These are phyloP conservation scores for Leptarthrus brevirostris DNA, from an alignment of 2,888 invertebrate genomes.

Conservation along the genomic window DNA sequence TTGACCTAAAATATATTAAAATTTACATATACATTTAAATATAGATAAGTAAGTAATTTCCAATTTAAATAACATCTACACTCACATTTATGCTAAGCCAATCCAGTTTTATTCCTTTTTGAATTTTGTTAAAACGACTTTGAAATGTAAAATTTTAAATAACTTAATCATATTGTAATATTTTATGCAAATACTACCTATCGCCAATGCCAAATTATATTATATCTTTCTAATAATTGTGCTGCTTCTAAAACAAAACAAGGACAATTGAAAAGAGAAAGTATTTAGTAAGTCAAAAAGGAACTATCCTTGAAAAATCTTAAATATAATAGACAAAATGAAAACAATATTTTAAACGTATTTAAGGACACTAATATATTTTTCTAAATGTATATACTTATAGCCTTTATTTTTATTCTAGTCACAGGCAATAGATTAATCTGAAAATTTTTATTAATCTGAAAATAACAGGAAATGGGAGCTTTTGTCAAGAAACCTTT, in stretches of 20 bases:
- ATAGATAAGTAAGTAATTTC: too few species aligned
- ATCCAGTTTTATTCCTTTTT: too few species aligned
- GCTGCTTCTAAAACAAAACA: slow-evolving; percentile 28
- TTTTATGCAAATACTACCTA: too few species aligned
- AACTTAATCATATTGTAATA: too few species aligned
- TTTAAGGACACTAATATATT: slow-evolving; percentile 32
- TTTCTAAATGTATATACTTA: slow-evolving; percentile 42
- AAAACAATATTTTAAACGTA: slow-evolving; percentile 25
- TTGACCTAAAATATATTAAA: too few species aligned
- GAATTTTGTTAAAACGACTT: too few species aligned
- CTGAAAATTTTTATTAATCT: background rate
- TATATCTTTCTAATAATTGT: too few species aligned
- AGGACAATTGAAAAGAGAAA: background rate
- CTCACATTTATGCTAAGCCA: too few species aligned
- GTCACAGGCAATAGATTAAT: slow-evolving; percentile 29
- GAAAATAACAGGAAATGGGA: background rate
- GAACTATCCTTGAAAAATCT: background rate
- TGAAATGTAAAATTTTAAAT: too few species aligned
- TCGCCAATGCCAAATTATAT: too few species aligned
- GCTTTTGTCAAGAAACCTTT: slow-evolving; percentile 9
- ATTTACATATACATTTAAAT: too few species aligned
- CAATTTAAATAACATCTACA: too few species aligned
- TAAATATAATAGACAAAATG: slow-evolving; percentile 4
- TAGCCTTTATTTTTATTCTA: slow-evolving; percentile 32
- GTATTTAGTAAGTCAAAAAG: background rate